These are phyloP conservation scores for Ryuthela nishihirai DNA, from an alignment of 2,888 invertebrate genomes.

Conservation along the genomic window DNA sequence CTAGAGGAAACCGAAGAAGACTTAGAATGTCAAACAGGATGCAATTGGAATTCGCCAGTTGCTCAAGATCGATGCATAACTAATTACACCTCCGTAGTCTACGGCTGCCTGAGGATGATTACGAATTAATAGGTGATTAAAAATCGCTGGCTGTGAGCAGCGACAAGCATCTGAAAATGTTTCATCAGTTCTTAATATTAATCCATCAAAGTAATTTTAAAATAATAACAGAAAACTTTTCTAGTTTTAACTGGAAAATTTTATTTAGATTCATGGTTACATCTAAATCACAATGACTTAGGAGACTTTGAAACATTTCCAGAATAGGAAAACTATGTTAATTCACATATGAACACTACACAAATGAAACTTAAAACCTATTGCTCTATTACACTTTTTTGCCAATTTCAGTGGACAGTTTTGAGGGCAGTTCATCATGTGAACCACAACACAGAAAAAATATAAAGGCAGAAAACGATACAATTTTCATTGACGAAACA, in stretches of 20 bases:
- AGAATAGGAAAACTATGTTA: constrained; percentile 18
- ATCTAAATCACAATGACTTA: constrained; percentile 26
- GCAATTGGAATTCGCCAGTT: no score
- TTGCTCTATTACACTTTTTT: constrained; percentile 35
- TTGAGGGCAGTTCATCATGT: constrained; percentile 5
- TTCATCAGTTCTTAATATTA: no score
- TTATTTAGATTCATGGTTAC: constrained; percentile 26
- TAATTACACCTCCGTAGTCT: no score
- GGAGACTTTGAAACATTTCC: constrained; percentile 33
- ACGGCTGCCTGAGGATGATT: no score
- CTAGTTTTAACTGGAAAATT: constrained; percentile 27
- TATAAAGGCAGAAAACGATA: neutral
- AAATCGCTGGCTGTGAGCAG: no score
- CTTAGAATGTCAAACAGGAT: no score
- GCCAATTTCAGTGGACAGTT: constrained; percentile 3
- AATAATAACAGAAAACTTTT: no score
- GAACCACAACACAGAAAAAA: neutral
- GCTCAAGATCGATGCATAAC: no score
- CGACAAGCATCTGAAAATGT: no score
- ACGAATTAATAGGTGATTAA: no score
- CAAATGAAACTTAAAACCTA: constrained; percentile 28
- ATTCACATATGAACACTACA: constrained; percentile 3
- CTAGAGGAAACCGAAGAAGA: no score
- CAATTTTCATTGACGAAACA: neutral
- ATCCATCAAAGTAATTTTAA: no score